Conservation (phyloP, 2,888 invertebrate species). For the Baronia brevicornis region DNA sequence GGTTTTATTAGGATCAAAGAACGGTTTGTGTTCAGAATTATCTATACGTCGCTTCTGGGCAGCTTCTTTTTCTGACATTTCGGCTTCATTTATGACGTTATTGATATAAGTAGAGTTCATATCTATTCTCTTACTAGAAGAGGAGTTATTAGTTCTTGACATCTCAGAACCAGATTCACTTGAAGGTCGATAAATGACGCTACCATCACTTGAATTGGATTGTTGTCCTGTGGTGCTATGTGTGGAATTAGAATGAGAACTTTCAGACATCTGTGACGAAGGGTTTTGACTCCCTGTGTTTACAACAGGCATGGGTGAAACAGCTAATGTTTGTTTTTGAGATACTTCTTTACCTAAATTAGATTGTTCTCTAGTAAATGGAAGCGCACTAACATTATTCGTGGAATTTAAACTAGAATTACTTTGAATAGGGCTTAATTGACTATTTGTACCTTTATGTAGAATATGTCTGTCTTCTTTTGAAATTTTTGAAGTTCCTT, state of each 20-base stretch:
- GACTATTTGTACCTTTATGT: slow-evolving; percentile 73
- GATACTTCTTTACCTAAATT: slow-evolving; percentile 67
- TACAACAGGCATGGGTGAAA: slow-evolving; percentile 84
- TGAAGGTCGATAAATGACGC: slow-evolving; percentile 83
- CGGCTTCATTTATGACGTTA: slow-evolving; percentile 72
- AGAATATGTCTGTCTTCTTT: slow-evolving; percentile 72
- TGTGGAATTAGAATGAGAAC: slow-evolving; percentile 75
- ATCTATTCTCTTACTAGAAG: slow-evolving; percentile 68
- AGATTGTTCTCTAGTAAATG: slow-evolving; percentile 68
- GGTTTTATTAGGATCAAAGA: slow-evolving; percentile 51
- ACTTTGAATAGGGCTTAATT: slow-evolving; percentile 74
- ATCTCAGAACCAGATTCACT: slow-evolving; percentile 82
- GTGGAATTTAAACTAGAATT: slow-evolving; percentile 75
- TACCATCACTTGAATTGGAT: slow-evolving; percentile 83
- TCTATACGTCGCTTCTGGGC: slow-evolving; percentile 51
- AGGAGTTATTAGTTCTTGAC: slow-evolving; percentile 56
- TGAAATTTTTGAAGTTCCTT: slow-evolving; percentile 88
- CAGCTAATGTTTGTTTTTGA: slow-evolving; percentile 76
- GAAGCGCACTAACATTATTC: slow-evolving; percentile 64
- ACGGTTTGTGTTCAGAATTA: slow-evolving; percentile 38
- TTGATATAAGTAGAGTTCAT: slow-evolving; percentile 71
- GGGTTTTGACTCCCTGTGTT: slow-evolving; percentile 41
- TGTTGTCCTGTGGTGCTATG: slow-evolving; percentile 80
- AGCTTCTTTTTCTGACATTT: slow-evolving; percentile 66
- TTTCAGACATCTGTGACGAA: slow-evolving; percentile 79